Base-by-base conservation (phyloP, 1,140 invertebrate species). In the Ceratoteleas bidentatus region DNA sequence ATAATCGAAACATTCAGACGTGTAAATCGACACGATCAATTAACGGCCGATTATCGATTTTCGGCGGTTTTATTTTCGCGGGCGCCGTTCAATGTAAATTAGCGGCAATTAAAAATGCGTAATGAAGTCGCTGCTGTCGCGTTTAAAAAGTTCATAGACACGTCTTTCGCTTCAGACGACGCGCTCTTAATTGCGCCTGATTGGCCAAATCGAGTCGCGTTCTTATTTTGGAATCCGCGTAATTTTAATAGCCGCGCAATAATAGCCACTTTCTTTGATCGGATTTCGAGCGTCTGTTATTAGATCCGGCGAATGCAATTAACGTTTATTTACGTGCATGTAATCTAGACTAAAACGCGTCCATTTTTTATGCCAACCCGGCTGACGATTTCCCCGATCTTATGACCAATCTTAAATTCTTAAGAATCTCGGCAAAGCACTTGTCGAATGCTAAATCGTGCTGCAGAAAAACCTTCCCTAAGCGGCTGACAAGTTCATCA, bases 141-240 rank as follows among this genome's bases (percentile, higher is more conserved):
- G 54, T 62, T 49, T 72, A 54, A 76, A 76, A 81, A 54, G 65
- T 81, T 66, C 49, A 56, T 45, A 76, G 61, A 74, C 78, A 57
- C 47, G 65, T 65, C 70, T 76, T 66, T 66, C 53, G 9, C 8
- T 43, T 38, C 61, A 74, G 72, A 76, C 79, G 61, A 76, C 66
- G 14, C 16, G 16, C 32, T 36, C 6, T 66, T 76, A 81, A 81
- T 81, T 72, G 61, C 66, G 16, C 14, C 14, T 72, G 33, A 79
- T 68, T 66, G 57, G 32, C 14, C 16, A 47, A 73, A 73, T 79
- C 34, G 56, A 73, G 68, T 73, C 38, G 68, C 3, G 54, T 16
- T 53, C 54, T 72, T 79, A 72, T 72, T 79, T 72, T 54, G 36
- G 76, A 24, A 15, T 14, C 16, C 47, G 47, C 62, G 13, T 57